Conservation (phyloP, 2,113 vertebrate genomes). For the Mesoclemmys tuberculata region DNA sequence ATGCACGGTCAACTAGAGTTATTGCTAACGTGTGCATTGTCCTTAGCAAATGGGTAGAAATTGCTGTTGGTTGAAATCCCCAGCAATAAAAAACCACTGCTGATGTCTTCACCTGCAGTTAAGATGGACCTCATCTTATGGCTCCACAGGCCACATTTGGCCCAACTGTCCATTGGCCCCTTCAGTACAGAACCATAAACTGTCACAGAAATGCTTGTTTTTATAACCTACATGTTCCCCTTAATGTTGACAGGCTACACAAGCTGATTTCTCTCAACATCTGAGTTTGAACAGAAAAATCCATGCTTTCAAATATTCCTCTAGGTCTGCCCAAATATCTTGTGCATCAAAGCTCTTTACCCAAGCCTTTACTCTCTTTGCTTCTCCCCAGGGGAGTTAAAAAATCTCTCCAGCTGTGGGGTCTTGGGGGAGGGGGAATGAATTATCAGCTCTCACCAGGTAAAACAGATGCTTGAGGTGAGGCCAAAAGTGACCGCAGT, state of each 20-base stretch:
- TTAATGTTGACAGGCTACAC: slow-evolving; percentile 1
- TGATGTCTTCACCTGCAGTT: neutral
- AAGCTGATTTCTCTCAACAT: slow-evolving; percentile 30
- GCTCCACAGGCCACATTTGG: neutral
- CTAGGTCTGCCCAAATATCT: slow-evolving; percentile 6
- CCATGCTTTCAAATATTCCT: slow-evolving; percentile 24
- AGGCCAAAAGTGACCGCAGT: neutral
- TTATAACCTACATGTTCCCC: slow-evolving; percentile 18
- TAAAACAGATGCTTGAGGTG: neutral
- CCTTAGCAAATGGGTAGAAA: slow-evolving; percentile 45
- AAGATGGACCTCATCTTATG: neutral
- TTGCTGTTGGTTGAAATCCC: slow-evolving; percentile 21
- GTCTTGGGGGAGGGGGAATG: neutral
- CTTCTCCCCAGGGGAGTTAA: neutral
- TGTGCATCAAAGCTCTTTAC: neutral
- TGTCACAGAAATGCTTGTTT: neutral
- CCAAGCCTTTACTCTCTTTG: too few species aligned
- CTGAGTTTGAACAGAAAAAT: slow-evolving; percentile 24
- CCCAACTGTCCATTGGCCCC: neutral
- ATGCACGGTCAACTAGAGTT: neutral
- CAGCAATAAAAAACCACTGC: slow-evolving; percentile 21
- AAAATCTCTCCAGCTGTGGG: neutral
- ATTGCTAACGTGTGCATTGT: slow-evolving; percentile 1
- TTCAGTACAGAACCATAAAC: slow-evolving; percentile 38
- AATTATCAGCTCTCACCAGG: neutral